Base-by-base conservation (phyloP, 2,797 vertebrate species). In the Acanthurus tractus region DNA sequence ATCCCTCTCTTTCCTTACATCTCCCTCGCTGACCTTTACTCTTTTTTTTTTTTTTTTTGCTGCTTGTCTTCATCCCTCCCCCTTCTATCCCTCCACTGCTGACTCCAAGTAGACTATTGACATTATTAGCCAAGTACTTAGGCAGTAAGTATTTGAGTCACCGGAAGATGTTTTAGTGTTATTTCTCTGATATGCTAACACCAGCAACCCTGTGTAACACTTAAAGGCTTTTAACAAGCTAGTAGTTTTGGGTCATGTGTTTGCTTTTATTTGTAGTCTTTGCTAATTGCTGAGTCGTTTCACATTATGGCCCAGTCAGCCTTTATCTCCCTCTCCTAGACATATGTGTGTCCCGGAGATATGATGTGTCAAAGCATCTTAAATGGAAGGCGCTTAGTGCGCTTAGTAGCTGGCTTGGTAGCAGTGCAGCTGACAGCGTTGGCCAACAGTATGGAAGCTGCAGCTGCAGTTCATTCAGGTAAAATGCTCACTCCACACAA, bases 71-170 rank as follows among this genome's bases (percentile, higher is more conserved):
- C 22, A 45, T 25, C 25, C 45, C 8, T 4, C 15, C 17, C 40
- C 1, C 55, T 8, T 12, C 20, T 7, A 11, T 14, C 22, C 12
- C 10, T 9, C 54, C 4, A 17, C 3, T 20, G 59, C 42, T 34
- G 18, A 46, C 17, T 71, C 25, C 4, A 25, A 2, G 25, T 25
- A 25, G 25, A 25, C 25, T 2, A 76, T 80, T 70, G 78, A 70
- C 63, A 66, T 70, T 61, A 72, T 86, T 75, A 70, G 77, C 46
- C 34, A 70, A 78, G 78, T 87, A 85, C 70, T 78, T 73, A 66
- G 56, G 66, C 78, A 78, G 87, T 78, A 64, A 82, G 61, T 50
- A 25, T 63, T 76, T 67, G 40, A 74, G 49, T 79, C 68, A 63
- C 69, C 46, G 45, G 83, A 86, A 74, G 54, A 48, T 67, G 76